phyloP scores from a whole-genome alignment of 1,140 invertebrate species.

The Drosophila murphyi region DNA sequence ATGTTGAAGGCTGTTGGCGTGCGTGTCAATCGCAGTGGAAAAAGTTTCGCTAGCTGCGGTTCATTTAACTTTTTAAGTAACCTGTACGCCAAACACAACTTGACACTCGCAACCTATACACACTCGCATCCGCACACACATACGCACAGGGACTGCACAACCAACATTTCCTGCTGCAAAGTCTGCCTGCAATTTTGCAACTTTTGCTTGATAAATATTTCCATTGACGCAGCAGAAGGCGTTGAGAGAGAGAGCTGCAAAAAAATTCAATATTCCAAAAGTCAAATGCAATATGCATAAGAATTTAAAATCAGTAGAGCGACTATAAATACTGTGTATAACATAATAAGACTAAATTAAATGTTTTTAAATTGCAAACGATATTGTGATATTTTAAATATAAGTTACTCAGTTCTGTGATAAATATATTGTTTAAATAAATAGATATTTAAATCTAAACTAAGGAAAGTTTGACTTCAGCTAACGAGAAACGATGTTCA shows the following conservation, averaged over 20 bases:
- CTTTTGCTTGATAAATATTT: slow-evolving; percentile 76
- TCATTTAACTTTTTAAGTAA: slow-evolving; percentile 66
- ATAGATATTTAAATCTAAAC: no score
- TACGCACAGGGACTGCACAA: no score
- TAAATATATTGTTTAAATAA: no score
- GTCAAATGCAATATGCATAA: not conserved
- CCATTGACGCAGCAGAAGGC: slow-evolving; percentile 50
- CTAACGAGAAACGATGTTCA: no score
- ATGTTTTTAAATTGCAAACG: no score
- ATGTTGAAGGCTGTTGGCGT: slow-evolving; percentile 15
- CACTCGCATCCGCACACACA: slow-evolving; percentile 9
- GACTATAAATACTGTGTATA: no score
- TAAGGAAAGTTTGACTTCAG: no score
- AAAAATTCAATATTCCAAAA: slow-evolving; percentile 14
- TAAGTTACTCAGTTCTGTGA: no score
- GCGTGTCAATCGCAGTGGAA: slow-evolving; percentile 67
- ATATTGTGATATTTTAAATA: no score
- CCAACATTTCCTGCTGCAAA: no score
- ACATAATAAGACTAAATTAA: no score
- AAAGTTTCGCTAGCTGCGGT: slow-evolving; percentile 47
- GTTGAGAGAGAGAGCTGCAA: not conserved
- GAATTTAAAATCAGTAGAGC: no score
- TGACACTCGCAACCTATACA: slow-evolving; percentile 36
- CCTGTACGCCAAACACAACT: slow-evolving; percentile 50
- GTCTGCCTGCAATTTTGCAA: slow-evolving; percentile 38